These are phyloP conservation scores for Dysmachus trigonus DNA, from an alignment of 2,888 invertebrate species.

Conservation along the genomic window DNA sequence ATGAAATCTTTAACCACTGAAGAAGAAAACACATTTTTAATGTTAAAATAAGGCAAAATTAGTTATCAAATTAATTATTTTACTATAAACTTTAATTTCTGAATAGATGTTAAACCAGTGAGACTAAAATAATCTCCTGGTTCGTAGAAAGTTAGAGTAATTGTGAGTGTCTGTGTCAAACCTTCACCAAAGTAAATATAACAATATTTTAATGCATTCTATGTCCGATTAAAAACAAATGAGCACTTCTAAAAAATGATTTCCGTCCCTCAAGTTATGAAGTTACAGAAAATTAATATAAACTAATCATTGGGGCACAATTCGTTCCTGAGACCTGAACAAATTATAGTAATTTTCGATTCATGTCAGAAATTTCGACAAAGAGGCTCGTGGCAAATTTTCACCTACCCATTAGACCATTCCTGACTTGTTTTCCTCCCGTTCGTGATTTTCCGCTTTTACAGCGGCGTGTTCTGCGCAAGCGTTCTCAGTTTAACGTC, in stretches of 20 bases:
- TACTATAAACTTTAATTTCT: too few relatives aligned
- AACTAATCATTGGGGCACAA: not conserved
- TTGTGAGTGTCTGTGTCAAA: too few relatives aligned
- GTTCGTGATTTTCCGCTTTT: not conserved
- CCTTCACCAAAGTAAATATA: too few relatives aligned
- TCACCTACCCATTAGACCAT: not conserved
- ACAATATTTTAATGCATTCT: too few relatives aligned
- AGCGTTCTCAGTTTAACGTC: not conserved
- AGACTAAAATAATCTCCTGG: too few relatives aligned
- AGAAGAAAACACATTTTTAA: too few relatives aligned
- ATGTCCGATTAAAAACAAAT: too few relatives aligned
- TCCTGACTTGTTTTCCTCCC: not conserved
- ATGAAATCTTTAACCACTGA: too few relatives aligned
- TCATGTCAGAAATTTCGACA: not conserved
- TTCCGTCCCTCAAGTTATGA: not conserved
- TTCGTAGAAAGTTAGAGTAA: too few relatives aligned
- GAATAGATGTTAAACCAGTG: too few relatives aligned
- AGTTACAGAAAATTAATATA: not conserved
- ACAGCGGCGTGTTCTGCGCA: not conserved
- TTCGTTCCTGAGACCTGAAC: not conserved
- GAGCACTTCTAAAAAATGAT: not conserved
- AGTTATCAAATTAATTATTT: too few relatives aligned
- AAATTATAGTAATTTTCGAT: not conserved
- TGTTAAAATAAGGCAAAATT: too few relatives aligned
- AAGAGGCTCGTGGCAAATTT: constrained; percentile 7